Percentiles rank a stretch among this genome's conserved stretches.
Evolutionary conservation across 2,888 invertebrate species (phyloP).

Genomic region (Zelleria hepariella): DNA sequence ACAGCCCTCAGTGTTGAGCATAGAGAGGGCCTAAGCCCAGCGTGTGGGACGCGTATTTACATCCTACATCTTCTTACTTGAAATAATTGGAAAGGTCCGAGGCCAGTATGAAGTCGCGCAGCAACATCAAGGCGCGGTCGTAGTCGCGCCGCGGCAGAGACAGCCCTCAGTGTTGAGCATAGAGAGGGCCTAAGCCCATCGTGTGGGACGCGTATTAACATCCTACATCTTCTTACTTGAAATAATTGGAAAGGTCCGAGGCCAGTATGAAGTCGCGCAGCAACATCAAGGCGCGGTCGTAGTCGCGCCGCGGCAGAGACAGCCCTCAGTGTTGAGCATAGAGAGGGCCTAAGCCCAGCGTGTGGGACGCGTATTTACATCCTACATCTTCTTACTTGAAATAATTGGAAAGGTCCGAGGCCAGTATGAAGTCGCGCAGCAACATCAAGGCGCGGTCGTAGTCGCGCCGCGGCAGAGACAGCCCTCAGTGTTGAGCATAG

Average conservation of each 20-base stretch:
- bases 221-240: too few relatives aligned
- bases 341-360: constrained; percentile 89
- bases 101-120: constrained; percentile 83
- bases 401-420: constrained; percentile 87
- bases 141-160: constrained; percentile 77
- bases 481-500: constrained; percentile 86
- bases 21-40: constrained; percentile 86
- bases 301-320: constrained; percentile 77
- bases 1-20: constrained; percentile 87
- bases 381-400: too few relatives aligned
- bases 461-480: constrained; percentile 77
- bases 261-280: constrained; percentile 84
- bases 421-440: constrained; percentile 82
- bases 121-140: constrained; percentile 77
- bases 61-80: too few relatives aligned
- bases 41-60: too few relatives aligned
- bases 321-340: constrained; percentile 86
- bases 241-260: constrained; percentile 85
- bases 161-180: constrained; percentile 88
- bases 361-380: too few relatives aligned
- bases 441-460: constrained; percentile 80
- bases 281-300: constrained; percentile 78
- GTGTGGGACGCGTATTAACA: too few relatives aligned
- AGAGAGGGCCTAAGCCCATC: constrained; percentile 86
- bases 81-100: constrained; percentile 87